Percentiles rank a stretch among this genome's conserved stretches.
Evolutionary conservation across 2,113 vertebrate species (phyloP).

Genomic region (Bos indicus): DNA sequence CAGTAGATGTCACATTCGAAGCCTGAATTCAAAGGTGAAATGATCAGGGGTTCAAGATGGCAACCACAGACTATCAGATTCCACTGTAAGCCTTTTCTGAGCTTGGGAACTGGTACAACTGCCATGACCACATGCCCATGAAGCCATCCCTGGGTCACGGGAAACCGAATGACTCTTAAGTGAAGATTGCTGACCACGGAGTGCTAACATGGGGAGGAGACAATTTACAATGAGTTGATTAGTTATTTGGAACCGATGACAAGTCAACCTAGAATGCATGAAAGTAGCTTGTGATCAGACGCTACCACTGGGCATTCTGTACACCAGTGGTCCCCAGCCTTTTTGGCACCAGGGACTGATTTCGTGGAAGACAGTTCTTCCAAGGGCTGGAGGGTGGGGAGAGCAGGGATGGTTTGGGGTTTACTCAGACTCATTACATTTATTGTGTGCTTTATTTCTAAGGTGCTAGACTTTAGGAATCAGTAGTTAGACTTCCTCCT

Average conservation of each 20-base stretch:
- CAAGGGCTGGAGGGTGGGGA: neutral
- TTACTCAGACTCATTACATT: neutral
- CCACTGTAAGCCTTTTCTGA: neutral
- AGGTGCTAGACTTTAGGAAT: neutral
- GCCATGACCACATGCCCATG: accelerated
- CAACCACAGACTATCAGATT: neutral
- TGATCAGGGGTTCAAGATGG: neutral
- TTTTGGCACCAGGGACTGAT: neutral
- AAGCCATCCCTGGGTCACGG: neutral
- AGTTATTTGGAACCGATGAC: neutral
- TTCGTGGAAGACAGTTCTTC: neutral
- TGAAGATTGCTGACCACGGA: neutral
- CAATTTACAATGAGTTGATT: neutral
- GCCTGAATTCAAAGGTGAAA: neutral
- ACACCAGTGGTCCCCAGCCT: neutral
- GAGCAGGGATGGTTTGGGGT: neutral
- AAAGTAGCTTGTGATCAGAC: neutral
- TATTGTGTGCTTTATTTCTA: neutral
- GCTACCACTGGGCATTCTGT: neutral
- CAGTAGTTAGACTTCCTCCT: neutral
- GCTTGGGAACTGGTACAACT: neutral
- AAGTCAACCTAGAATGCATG: neutral
- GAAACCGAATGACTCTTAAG: neutral
- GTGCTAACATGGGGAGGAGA: neutral
- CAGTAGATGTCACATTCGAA: neutral